Conservation (phyloP, 2,113 vertebrate species). For the Dendropsophus ebraccatus region DNA sequence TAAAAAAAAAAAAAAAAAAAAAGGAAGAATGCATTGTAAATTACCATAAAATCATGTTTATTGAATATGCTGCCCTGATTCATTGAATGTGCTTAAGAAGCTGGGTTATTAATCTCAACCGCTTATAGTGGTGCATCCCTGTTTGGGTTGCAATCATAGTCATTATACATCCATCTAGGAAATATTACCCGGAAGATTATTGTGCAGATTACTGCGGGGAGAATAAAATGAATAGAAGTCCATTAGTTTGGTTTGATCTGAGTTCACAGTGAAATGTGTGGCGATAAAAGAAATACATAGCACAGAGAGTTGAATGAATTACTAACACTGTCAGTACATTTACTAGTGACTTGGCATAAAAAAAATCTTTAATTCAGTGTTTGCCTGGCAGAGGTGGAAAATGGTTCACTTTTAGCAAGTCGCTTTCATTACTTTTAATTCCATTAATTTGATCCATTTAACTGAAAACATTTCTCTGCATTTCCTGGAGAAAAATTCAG, state of each 20-base stretch:
- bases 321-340: conserved; percentile 35
- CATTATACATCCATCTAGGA: not conserved
- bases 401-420: conserved; percentile 37
- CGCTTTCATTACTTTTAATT: conserved; percentile 30
- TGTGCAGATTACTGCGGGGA: not conserved
- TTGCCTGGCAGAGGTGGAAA: conserved; percentile 42
- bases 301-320: conserved; percentile 27
- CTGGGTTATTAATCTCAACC: not conserved
- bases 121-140: not conserved
- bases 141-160: not conserved
- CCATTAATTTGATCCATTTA: conserved; percentile 40
- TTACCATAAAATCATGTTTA: not conserved
- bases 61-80: not conserved
- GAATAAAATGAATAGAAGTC: not conserved
- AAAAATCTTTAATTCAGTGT: conserved; percentile 43
- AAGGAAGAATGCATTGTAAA: no score
- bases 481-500: conserved; percentile 34
- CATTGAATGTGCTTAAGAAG: not conserved
- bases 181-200: not conserved
- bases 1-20: no score
- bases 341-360: conserved; percentile 39
- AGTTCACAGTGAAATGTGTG: not conserved
- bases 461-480: conserved; percentile 37
- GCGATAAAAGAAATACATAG: conserved; percentile 27
- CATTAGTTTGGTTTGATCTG: conserved; percentile 22